Conservation (phyloP, 2,888 invertebrate genomes). For the Chrysina gloriosa region DNA sequence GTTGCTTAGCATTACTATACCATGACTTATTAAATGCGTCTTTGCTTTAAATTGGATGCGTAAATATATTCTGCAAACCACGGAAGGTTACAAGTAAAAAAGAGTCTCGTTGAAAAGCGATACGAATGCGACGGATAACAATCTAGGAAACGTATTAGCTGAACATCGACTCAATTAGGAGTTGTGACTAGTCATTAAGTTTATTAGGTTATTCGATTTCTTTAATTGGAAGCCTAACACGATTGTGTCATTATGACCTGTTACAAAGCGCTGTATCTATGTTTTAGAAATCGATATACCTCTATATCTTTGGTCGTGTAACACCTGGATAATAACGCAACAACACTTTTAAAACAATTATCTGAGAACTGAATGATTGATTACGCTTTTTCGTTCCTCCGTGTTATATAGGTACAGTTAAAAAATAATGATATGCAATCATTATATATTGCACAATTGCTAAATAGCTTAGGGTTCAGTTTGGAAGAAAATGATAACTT, state of each 20-base stretch:
- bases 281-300: background rate
- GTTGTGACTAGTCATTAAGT: slow-evolving; percentile 19
- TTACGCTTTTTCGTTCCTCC: too few species aligned
- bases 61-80: background rate
- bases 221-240: slow-evolving; percentile 3
- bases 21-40: slow-evolving; percentile 2
- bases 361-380: too few species aligned
- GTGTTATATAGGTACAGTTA: too few species aligned
- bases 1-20: background rate
- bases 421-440: too few species aligned
- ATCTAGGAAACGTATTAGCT: background rate
- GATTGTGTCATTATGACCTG: background rate
- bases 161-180: background rate
- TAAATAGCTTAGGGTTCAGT: too few species aligned
- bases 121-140: slow-evolving; percentile 2
- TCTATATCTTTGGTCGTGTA: background rate
- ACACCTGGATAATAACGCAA: too few species aligned
- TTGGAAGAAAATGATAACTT: too few species aligned
- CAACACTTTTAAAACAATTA: too few species aligned
- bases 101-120: background rate
- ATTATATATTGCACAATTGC: too few species aligned
- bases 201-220: slow-evolving; percentile 5
- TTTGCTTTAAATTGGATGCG: background rate
- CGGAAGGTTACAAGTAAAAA: too few species aligned
- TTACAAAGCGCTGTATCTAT: too few species aligned